phyloP scores from a whole-genome alignment of 2,797 vertebrate genomes.

The Danionella dracula region DNA sequence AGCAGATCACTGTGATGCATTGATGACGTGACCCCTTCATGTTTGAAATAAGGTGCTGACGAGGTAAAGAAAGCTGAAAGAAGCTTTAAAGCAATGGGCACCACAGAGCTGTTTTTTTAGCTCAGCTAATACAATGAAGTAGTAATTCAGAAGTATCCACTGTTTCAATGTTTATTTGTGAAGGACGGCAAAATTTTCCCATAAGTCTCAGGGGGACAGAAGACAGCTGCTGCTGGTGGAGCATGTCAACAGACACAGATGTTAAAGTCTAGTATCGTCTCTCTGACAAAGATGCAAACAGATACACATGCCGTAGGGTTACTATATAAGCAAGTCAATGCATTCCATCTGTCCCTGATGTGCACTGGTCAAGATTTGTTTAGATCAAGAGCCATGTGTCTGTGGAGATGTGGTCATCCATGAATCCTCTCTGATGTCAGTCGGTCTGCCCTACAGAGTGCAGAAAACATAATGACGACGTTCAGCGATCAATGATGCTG shows the following conservation, averaged over 20 bases:
- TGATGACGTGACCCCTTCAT: slow-evolving; percentile 38
- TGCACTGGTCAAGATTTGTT: slow-evolving; percentile 28
- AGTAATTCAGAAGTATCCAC: no score
- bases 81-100: slow-evolving; percentile 1
- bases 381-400: slow-evolving; percentile 33
- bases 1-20: slow-evolving; percentile 23
- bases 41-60: slow-evolving; percentile 44
- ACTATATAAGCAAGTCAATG: slow-evolving; percentile 24
- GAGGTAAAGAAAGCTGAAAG: slow-evolving; percentile 19
- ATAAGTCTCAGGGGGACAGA: slow-evolving; percentile 26
- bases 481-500: background rate
- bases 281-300: slow-evolving; percentile 21
- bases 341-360: slow-evolving; percentile 44
- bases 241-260: slow-evolving; percentile 17
- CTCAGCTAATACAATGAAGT: no score
- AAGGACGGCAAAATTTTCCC: slow-evolving; percentile 26
- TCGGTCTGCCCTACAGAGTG: background rate
- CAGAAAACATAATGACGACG: slow-evolving; percentile 29
- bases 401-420: slow-evolving; percentile 30
- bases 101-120: no score
- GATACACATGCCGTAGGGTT: slow-evolving; percentile 21
- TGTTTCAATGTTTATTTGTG: slow-evolving; percentile 15
- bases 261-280: slow-evolving; percentile 29
- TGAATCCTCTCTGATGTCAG: slow-evolving; percentile 32
- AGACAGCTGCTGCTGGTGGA: slow-evolving; percentile 27